Evolutionary conservation across 2,113 vertebrate genomes (phyloP).

Genomic region (Pterophyllum scalare): DNA sequence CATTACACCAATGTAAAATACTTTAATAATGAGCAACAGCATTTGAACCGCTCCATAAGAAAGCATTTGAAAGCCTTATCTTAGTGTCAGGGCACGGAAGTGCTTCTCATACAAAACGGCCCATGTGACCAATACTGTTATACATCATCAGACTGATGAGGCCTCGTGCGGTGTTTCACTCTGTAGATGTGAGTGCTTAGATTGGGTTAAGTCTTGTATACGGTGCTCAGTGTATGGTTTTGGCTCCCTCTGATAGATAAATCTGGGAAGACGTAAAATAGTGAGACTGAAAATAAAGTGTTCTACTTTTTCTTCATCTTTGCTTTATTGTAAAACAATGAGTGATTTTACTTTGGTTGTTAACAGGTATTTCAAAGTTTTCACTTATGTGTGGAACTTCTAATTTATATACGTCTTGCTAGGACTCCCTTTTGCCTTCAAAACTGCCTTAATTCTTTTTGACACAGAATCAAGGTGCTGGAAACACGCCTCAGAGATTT

Average conservation of each 20-base stretch:
- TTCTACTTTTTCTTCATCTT: not conserved
- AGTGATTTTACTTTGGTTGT: not conserved
- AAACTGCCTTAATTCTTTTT: not conserved
- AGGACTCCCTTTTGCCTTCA: not conserved
- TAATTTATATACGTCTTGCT: not conserved
- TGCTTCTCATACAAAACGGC: too few relatives aligned
- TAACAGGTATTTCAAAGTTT: not conserved
- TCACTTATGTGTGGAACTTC: not conserved
- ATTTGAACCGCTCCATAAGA: not conserved
- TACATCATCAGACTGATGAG: not conserved
- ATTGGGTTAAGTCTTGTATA: not conserved
- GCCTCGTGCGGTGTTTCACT: not conserved
- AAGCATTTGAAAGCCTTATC: not conserved
- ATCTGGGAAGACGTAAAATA: not conserved
- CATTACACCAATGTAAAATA: not conserved
- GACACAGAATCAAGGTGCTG: not conserved
- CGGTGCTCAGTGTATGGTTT: not conserved
- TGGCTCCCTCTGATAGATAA: not conserved
- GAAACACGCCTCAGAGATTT: not conserved
- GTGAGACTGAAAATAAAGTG: not conserved
- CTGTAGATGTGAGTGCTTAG: not conserved
- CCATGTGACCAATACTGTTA: too few relatives aligned
- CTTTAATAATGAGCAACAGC: rapidly evolving
- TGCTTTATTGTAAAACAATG: not conserved
- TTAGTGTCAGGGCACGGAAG: not conserved